Conservation (phyloP, 2,113 vertebrate genomes). For the Alethe diademata region DNA sequence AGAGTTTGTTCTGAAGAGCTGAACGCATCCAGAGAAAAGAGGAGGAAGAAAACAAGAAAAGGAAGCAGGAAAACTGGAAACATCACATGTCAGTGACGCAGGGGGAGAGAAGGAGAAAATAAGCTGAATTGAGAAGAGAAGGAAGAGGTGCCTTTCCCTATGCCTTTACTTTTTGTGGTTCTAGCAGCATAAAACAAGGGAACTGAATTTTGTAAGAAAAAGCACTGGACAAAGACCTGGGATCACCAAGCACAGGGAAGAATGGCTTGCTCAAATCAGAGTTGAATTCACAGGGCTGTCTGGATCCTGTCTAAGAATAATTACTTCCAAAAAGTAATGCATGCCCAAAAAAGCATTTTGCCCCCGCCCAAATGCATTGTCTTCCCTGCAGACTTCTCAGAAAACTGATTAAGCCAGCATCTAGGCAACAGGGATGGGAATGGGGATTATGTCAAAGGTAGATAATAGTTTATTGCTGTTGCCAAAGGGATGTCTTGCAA, state of each 20-base stretch:
- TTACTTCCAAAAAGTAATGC: not conserved
- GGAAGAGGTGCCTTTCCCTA: not conserved
- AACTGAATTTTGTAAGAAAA: not conserved
- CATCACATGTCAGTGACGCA: not conserved
- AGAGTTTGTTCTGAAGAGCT: not conserved
- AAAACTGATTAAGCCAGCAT: not conserved
- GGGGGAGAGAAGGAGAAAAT: not conserved
- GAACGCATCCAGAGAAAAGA: not conserved
- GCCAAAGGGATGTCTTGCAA: accelerated
- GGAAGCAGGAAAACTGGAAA: not conserved
- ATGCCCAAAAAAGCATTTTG: not conserved
- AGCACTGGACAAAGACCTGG: not conserved
- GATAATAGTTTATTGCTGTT: not conserved
- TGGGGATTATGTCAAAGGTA: not conserved
- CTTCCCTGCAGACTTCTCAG: not conserved
- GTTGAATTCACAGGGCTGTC: not conserved
- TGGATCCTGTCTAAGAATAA: not conserved
- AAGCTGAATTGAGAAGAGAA: not conserved
- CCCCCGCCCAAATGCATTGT: not conserved
- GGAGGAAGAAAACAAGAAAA: not conserved
- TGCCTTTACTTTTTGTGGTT: not conserved
- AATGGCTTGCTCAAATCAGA: not conserved
- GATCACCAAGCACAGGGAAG: not conserved
- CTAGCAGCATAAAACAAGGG: not conserved
- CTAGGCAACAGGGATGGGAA: not conserved